Evolutionary conservation across 2,113 vertebrate genomes (phyloP), one percentile per base, ranked within the genome.

Genomic region (Apteryx mantelli): DNA sequence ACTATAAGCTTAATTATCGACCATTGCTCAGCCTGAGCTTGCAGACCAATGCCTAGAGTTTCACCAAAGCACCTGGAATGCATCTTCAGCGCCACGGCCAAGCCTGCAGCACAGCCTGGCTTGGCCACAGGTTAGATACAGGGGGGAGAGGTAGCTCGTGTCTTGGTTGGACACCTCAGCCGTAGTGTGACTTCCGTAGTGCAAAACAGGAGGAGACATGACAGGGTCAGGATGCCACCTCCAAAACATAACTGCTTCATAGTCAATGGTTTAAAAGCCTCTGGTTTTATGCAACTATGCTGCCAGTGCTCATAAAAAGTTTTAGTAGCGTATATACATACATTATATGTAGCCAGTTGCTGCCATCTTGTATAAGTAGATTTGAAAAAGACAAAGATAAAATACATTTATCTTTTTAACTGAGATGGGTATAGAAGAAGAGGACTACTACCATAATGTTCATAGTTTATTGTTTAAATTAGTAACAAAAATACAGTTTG

Each of bases 401-500:
- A 80, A 66, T 44, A 19, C 13, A 53, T 69, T 7, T 36, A 30
- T 65, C 8, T 73, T 61, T 50, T 50, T 46, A 58, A 73, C 32
- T 58, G 48, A 75, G 38, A 53, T 34, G 19, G 48, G 20, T 80
- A 2, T 0, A 32, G 61, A 89, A 40, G 56, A 32, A 91, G 60
- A 88, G 82, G 69, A 78, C 42, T 22, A 64, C 17, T 22, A 81
- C 30, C 13, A 71, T 71, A 5, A 26, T 13, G 15, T 76, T 90
- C 34, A 40, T 4, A 74, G 56, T 95, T 96, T 96, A 95, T 93
- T 94, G 44, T 83, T 97, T 63, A 90, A 84, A 86, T 84, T 69
- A 58, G 73, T 86, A 94, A 94, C 70, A 95, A 96, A 97, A 97
- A 97, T 96, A 89, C 61, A 73, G 5, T 93, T 92, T 71, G 84